These are phyloP conservation scores for silkworm (Bombyx mori) DNA, from an alignment of 1,140 invertebrate species.

Conservation along the genomic window DNA sequence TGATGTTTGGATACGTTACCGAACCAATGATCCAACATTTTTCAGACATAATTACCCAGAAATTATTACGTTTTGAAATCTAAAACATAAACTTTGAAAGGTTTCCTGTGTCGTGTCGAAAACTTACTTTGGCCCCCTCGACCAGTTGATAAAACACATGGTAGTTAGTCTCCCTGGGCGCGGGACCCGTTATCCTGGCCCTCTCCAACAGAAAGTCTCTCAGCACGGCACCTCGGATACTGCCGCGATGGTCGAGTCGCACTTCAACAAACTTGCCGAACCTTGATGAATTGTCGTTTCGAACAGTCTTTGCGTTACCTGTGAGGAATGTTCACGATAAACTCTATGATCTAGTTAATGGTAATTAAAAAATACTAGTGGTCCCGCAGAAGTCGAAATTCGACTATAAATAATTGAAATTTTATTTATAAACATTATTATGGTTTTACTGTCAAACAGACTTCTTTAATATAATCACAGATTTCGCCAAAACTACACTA, in stretches of 20 bases:
- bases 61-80: too few relatives aligned
- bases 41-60: too few relatives aligned
- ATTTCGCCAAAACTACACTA: too few relatives aligned
- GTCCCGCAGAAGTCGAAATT: too few relatives aligned
- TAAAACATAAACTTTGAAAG: neutral
- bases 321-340: conserved; percentile 1
- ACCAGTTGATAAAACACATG: conserved; percentile 97
- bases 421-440: too few relatives aligned
- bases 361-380: too few relatives aligned
- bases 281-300: conserved; percentile 97
- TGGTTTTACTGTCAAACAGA: too few relatives aligned
- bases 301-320: conserved; percentile 97
- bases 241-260: conserved; percentile 90
- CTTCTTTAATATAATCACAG: too few relatives aligned
- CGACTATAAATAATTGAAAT: too few relatives aligned
- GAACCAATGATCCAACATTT: too few relatives aligned
- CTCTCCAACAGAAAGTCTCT: conserved; percentile 97
- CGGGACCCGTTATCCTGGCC: conserved; percentile 95
- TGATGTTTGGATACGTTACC: too few relatives aligned
- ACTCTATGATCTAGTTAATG: too few relatives aligned
- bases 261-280: conserved; percentile 99
- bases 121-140: conserved; percentile 80
- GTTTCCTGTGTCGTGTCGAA: neutral
- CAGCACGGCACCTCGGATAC: conserved; percentile 95
- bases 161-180: conserved; percentile 93